Evolutionary conservation across 2,113 vertebrate species (phyloP), one percentile per base, ranked within the genome.

Genomic region (Syrmaticus mikado): DNA sequence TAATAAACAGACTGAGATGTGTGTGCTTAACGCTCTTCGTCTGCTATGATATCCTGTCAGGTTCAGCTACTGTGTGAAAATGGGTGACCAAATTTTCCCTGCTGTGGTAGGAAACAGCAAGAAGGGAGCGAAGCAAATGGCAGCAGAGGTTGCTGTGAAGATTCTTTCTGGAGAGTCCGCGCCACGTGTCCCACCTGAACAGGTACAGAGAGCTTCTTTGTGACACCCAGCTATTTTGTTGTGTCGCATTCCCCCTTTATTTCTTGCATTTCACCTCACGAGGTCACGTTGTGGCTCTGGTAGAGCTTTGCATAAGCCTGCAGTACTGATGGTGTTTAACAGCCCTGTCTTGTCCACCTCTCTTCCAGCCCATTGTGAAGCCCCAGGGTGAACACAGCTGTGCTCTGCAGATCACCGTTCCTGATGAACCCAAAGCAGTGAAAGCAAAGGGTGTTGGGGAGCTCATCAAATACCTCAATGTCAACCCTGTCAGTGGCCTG

Each of bases 61-160:
- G 97, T 99, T 99, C 97, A 99, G 98, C 90, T 99, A 98, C 97
- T 97, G 97, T 75, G 99, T 99, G 81, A 99, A 98, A 76, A 97
- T 99, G 28, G 99, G 99, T 48, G 98, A 98, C 45, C 98, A 90
- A 32, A 94, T 98, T 67, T 99, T 99, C 96, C 97, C 98, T 40
- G 97, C 98, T 32, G 98, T 98, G 53, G 98, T 98, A 1, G 99
- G 99, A 67, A 99, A 98, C 74, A 99, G 98, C 97, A 99, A 99
- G 97, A 99, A 99, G 88, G 98, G 98, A 40, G 99, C 99, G 1
- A 99, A 99, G 92, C 99, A 99, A 97, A 98, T 99, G 97, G 99
- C 99, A 1, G 99, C 99, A 6, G 99, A 99, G 92, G 98, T 98
- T 55, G 99, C 99, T 22, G 98, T 99, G 95, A 99, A 98, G 95